Conservation (phyloP, 2,888 invertebrate species). For the Sarcophaga carnaria region DNA sequence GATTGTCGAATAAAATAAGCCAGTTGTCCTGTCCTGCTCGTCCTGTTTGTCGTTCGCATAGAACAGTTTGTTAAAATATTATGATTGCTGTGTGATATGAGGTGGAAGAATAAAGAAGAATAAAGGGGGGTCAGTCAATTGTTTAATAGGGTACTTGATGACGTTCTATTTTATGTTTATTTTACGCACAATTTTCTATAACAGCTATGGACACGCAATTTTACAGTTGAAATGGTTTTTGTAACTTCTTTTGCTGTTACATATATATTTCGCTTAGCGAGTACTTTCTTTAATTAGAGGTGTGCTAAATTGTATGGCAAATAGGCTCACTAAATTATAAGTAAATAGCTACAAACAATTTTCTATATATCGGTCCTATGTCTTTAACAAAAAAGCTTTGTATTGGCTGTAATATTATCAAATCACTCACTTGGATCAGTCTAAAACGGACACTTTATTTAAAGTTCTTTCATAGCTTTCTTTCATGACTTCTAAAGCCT, state of each 20-base stretch:
- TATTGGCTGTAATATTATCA: too few relatives aligned
- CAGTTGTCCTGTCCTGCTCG: conserved; percentile 16
- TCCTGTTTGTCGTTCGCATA: conserved; percentile 9
- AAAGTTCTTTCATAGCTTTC: too few relatives aligned
- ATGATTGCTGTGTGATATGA: conserved; percentile 52
- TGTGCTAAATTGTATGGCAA: too few relatives aligned
- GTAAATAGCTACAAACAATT: too few relatives aligned
- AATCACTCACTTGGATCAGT: too few relatives aligned
- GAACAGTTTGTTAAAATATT: conserved; percentile 45
- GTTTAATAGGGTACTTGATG: conserved; percentile 58
- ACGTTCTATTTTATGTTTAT: conserved; percentile 70
- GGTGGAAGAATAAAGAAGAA: conserved; percentile 22
- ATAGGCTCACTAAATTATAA: too few relatives aligned
- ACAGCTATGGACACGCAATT: conserved; percentile 76
- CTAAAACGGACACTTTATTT: too few relatives aligned
- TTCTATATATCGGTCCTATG: too few relatives aligned
- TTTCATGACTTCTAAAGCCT: too few relatives aligned
- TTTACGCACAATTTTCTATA: conserved; percentile 78
- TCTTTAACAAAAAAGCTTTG: too few relatives aligned
- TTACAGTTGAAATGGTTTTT: conserved; percentile 71
- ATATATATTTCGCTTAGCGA: neutral
- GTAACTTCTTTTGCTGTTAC: conserved; percentile 20
- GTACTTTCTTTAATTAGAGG: too few relatives aligned
- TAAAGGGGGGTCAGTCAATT: conserved; percentile 50
- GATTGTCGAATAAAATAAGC: conserved; percentile 40